Evolutionary conservation across 2,113 vertebrate genomes (phyloP).

Genomic region (Machaerirhynchus nigripectus): DNA sequence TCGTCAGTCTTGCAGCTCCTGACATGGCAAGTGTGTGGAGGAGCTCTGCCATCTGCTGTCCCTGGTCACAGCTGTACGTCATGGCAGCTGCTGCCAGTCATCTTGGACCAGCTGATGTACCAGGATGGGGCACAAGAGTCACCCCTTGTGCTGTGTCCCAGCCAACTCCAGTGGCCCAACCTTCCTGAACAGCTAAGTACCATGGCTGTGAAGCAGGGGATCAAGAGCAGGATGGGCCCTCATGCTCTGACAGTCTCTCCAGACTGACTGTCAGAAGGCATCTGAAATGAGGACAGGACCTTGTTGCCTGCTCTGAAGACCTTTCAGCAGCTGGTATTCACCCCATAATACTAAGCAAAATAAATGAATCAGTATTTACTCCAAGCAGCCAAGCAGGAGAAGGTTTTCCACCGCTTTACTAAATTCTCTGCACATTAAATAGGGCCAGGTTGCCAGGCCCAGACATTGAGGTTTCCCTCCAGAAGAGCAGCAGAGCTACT

Average conservation of each 20-base stretch:
- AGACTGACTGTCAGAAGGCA: not conserved
- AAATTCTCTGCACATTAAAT: not conserved
- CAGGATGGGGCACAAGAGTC: not conserved
- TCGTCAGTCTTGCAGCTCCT: not conserved
- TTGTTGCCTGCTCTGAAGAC: not conserved
- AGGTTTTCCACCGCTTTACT: not conserved
- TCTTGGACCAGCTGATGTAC: not conserved
- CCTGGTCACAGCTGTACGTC: fast-evolving
- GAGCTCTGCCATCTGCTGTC: not conserved
- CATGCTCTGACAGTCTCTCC: not conserved
- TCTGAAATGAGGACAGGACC: not conserved
- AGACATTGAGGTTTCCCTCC: not conserved
- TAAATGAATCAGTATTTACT: not conserved
- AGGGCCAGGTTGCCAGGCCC: not conserved
- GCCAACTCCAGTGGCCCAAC: not conserved
- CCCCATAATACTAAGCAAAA: not conserved
- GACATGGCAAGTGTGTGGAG: not conserved
- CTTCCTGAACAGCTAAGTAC: not conserved
- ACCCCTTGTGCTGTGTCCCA: not conserved
- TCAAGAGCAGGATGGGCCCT: not conserved
- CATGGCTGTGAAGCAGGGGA: not conserved
- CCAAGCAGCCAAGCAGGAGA: not conserved
- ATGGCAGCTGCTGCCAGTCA: not conserved
- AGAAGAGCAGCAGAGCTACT: not conserved
- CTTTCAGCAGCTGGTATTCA: not conserved